These are phyloP conservation scores for Aphyosemion australe DNA, from an alignment of 2,113 vertebrate genomes.

Conservation along the genomic window DNA sequence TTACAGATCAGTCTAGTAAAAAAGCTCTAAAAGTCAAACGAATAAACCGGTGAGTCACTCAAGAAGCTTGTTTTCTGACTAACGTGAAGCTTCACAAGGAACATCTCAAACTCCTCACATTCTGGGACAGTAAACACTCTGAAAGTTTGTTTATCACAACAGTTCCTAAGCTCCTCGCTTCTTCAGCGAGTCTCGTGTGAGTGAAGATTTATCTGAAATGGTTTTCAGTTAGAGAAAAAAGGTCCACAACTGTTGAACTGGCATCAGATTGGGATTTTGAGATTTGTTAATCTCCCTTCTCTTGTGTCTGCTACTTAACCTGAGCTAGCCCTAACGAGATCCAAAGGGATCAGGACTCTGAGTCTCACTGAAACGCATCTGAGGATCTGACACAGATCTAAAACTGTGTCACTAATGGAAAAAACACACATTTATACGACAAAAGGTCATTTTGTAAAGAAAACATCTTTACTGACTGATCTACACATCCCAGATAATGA, in stretches of 20 bases:
- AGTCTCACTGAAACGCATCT: conserved; percentile 26
- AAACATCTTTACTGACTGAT: too few species aligned
- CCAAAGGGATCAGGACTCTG: conserved; percentile 54
- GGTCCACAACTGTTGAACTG: background rate
- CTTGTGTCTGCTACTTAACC: conserved; percentile 24
- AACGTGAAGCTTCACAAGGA: too few species aligned
- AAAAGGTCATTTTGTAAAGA: too few species aligned
- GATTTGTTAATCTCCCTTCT: background rate
- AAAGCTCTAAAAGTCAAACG: too few species aligned
- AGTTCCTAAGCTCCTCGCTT: too few species aligned
- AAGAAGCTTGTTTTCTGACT: too few species aligned
- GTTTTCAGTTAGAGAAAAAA: background rate
- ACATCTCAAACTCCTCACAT: too few species aligned
- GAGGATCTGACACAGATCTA: background rate
- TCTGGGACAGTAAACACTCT: too few species aligned
- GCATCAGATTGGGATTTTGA: background rate
- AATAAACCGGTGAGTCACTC: too few species aligned
- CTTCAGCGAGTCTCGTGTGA: too few species aligned
- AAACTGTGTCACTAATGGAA: background rate
- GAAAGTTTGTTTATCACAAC: too few species aligned
- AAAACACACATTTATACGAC: background rate
- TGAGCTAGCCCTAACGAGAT: conserved; percentile 58
- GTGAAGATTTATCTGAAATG: background rate
- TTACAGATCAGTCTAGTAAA: too few species aligned
- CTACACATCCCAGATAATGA: background rate